Conservation (phyloP, 2,797 vertebrate genomes). For the Anas capensis region DNA sequence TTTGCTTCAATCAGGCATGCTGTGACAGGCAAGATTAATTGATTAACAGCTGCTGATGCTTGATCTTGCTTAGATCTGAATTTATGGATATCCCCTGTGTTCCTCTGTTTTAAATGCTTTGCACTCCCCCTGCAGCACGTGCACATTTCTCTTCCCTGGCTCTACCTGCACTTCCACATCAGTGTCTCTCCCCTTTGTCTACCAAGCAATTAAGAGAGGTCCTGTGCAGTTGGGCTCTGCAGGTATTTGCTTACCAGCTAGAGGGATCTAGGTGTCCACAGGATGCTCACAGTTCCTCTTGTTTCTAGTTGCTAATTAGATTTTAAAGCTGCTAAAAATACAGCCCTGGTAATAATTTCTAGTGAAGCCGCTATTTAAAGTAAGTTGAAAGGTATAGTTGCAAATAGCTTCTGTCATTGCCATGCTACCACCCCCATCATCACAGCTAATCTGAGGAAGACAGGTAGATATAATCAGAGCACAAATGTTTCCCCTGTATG, state of each 20-base stretch:
- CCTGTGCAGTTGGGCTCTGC: constrained; percentile 22
- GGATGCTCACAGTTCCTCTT: constrained; percentile 30
- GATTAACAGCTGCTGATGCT: neutral
- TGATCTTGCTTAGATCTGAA: neutral
- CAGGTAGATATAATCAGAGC: constrained; percentile 74
- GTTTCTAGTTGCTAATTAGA: constrained; percentile 56
- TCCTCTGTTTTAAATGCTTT: neutral
- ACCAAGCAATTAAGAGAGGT: constrained; percentile 21
- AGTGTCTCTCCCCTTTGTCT: neutral
- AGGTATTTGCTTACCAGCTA: constrained; percentile 38
- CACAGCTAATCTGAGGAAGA: constrained; percentile 65
- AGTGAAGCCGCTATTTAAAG: constrained; percentile 71
- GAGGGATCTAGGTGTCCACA: constrained; percentile 1
- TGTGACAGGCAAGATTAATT: neutral
- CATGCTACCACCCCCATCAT: constrained; percentile 44
- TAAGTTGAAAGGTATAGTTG: constrained; percentile 67
- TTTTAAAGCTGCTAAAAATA: constrained; percentile 54
- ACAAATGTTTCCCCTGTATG: constrained; percentile 72
- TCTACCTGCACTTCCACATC: neutral
- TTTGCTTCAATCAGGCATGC: neutral
- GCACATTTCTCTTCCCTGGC: neutral
- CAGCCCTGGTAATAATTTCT: constrained; percentile 53
- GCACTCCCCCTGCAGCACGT: neutral
- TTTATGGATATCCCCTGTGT: neutral
- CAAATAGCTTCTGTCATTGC: constrained; percentile 65